Conservation (phyloP, 2,888 invertebrate species). For the Mechanitis messenoides region DNA sequence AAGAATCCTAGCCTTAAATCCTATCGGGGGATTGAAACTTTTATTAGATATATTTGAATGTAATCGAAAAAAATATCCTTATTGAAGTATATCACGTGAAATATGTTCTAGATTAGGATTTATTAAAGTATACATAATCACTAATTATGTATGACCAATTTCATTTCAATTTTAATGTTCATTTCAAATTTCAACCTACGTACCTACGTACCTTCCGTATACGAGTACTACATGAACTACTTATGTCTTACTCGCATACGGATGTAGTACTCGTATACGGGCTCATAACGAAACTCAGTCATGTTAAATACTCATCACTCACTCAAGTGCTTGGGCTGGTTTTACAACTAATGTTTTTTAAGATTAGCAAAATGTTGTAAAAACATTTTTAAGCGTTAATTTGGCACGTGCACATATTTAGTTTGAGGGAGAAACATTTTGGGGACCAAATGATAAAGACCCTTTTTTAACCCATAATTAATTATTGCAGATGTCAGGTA, state of each 20-base stretch:
- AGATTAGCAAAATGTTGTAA: background rate
- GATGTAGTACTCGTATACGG: no score
- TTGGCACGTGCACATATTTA: background rate
- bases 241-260: no score
- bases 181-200: no score
- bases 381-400: background rate
- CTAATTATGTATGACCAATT: no score
- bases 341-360: background rate
- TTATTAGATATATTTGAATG: constrained; percentile 20
- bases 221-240: no score
- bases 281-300: no score
- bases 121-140: background rate
- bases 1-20: constrained; percentile 19
- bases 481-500: constrained; percentile 36
- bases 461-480: constrained; percentile 30
- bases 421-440: background rate
- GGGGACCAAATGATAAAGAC: constrained; percentile 8
- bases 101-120: constrained; percentile 7
- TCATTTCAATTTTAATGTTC: no score
- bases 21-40: constrained; percentile 17
- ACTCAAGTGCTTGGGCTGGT: no score
- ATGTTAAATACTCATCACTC: no score
- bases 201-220: no score
- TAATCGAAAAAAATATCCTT: constrained; percentile 6
- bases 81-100: constrained; percentile 14